phyloP scores from a whole-genome alignment of 1,140 invertebrate genomes.

The Philopotamus ludificatus region DNA sequence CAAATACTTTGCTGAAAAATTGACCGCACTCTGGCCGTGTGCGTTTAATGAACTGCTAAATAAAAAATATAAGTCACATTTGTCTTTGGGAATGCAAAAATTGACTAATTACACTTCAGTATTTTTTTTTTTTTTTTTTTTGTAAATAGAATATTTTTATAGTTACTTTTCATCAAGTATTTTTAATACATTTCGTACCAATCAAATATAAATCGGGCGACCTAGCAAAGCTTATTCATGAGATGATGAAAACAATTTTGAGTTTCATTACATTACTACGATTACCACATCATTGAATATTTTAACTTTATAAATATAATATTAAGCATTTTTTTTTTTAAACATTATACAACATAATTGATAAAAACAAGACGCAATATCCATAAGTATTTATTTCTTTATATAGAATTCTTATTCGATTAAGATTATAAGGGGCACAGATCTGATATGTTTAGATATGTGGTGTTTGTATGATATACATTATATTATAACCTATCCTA shows the following conservation, averaged over 20 bases:
- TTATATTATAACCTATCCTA: slow-evolving; percentile 43
- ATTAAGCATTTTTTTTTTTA: slow-evolving; percentile 30
- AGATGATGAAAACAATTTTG: slow-evolving; percentile 21
- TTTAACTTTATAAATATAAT: slow-evolving; percentile 26
- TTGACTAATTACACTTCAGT: too few species aligned
- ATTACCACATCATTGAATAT: slow-evolving; percentile 29
- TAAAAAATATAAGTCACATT: too few species aligned
- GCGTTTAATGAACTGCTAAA: too few species aligned
- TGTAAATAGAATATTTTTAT: too few species aligned
- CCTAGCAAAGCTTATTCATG: slow-evolving; percentile 14
- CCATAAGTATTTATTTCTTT: slow-evolving; percentile 51
- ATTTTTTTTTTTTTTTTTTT: too few species aligned
- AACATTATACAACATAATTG: slow-evolving; percentile 39
- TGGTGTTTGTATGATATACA: slow-evolving; percentile 57
- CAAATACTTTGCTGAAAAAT: too few species aligned
- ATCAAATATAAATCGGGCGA: background rate
- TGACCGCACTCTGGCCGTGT: too few species aligned
- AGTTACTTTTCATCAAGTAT: too few species aligned
- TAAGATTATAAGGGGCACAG: slow-evolving; percentile 56
- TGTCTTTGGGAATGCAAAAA: too few species aligned
- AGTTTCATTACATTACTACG: slow-evolving; percentile 22
- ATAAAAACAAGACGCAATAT: slow-evolving; percentile 43
- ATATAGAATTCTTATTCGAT: slow-evolving; percentile 45
- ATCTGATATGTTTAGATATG: slow-evolving; percentile 60
- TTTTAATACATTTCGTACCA: too few species aligned